These are phyloP conservation scores for Cataglyphis rosenhaueri DNA, from an alignment of 2,888 invertebrate species.

Conservation along the genomic window DNA sequence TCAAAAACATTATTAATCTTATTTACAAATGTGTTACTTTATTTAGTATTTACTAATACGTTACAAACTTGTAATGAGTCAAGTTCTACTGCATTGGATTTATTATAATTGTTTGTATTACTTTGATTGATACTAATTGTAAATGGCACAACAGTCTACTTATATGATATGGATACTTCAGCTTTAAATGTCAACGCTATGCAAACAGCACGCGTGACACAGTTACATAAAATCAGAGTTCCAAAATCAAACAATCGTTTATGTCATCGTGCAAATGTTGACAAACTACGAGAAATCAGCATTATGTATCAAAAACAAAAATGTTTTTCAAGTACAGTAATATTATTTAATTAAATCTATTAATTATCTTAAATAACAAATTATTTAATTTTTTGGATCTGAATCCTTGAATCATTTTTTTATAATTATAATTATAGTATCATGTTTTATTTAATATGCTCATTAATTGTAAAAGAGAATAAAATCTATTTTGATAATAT, in stretches of 20 bases:
- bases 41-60: not conserved
- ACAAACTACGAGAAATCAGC: not conserved
- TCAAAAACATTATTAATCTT: not conserved
- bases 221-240: slow-evolving; percentile 46
- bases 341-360: not conserved
- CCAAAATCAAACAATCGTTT: slow-evolving; percentile 39
- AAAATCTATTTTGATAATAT: not conserved
- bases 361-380: not conserved
- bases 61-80: slow-evolving; percentile 22
- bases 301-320: not conserved
- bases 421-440: not conserved
- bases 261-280: not conserved
- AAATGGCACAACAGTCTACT: slow-evolving; percentile 9
- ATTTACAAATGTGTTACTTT: slow-evolving; percentile 3
- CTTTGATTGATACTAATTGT: slow-evolving; percentile 28
- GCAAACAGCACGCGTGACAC: slow-evolving; percentile 23
- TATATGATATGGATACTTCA: not conserved
- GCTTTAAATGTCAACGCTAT: slow-evolving; percentile 25
- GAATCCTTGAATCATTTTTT: not conserved
- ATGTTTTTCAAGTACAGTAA: not conserved
- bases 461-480: not conserved
- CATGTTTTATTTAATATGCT: not conserved
- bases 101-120: not conserved
- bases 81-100: slow-evolving; percentile 17
- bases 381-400: not conserved